Percentiles rank a stretch among this genome's conserved stretches.
phyloP scores from a whole-genome alignment of 2,113 vertebrate genomes.

The Cisticola juncidis region DNA sequence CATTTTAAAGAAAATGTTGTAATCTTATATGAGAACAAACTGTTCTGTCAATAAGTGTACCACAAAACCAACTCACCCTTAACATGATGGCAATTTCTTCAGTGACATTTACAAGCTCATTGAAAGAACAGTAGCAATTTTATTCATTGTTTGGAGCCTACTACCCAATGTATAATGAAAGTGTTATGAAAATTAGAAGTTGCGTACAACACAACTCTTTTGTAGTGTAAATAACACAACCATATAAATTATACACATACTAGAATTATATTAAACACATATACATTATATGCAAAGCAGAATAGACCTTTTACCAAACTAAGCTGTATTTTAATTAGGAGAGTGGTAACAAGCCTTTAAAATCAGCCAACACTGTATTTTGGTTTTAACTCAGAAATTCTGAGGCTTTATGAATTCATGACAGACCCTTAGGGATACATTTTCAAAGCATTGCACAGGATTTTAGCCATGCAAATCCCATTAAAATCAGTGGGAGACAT shows the following conservation, averaged over 20 bases:
- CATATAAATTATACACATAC: constrained; percentile 12
- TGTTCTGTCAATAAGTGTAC: constrained; percentile 35
- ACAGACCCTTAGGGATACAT: constrained; percentile 65
- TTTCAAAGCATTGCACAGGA: constrained; percentile 65
- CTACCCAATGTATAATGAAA: constrained; percentile 39
- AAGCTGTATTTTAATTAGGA: constrained; percentile 55
- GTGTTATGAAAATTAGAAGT: constrained; percentile 53
- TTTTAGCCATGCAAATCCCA: constrained; percentile 73
- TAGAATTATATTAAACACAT: background rate
- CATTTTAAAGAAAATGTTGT: background rate
- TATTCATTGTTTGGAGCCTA: constrained; percentile 42
- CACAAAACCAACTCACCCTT: constrained; percentile 57
- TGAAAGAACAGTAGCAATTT: constrained; percentile 46
- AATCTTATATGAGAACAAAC: constrained; percentile 19
- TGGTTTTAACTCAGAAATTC: constrained; percentile 65
- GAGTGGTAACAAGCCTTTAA: constrained; percentile 59
- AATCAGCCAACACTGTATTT: constrained; percentile 51
- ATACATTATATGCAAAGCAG: background rate
- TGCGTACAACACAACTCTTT: background rate
- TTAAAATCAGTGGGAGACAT: constrained; percentile 69
- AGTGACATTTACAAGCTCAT: constrained; percentile 22
- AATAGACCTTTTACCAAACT: background rate
- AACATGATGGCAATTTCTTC: constrained; percentile 35
- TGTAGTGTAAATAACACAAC: constrained; percentile 44
- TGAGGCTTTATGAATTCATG: constrained; percentile 66